A percentile compares a stretch with the other conserved stretches of the same genome.
These are phyloP conservation scores for Xenus cinereus DNA, from an alignment of 2,113 vertebrate species.

Conservation along the genomic window DNA sequence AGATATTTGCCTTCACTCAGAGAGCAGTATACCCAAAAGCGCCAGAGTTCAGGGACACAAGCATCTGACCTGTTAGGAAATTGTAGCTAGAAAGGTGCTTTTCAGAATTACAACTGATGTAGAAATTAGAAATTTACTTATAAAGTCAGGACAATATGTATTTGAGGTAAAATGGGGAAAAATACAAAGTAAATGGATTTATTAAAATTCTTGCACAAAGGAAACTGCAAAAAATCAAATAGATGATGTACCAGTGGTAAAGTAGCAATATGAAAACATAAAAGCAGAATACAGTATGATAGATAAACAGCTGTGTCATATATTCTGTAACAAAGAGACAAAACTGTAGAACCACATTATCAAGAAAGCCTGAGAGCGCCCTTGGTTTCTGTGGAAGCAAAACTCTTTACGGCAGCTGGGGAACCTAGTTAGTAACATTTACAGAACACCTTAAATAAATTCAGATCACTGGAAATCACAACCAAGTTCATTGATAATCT, in stretches of 20 bases:
- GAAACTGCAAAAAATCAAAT: neutral
- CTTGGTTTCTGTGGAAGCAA: neutral
- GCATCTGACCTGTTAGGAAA: neutral
- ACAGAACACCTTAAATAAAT: neutral
- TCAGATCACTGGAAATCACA: neutral
- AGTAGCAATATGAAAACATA: neutral
- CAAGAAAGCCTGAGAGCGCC: neutral
- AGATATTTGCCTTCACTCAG: neutral
- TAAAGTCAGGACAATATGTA: neutral
- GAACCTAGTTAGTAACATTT: neutral
- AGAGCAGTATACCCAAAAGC: fast-evolving
- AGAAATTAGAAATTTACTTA: neutral
- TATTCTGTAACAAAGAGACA: neutral
- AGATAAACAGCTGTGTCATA: neutral
- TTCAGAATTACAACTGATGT: neutral
- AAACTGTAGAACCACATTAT: neutral
- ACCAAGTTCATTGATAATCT: neutral
- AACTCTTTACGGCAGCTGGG: neutral
- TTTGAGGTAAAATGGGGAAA: neutral
- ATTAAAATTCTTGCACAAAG: neutral
- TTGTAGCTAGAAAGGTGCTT: neutral
- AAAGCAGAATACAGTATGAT: neutral
- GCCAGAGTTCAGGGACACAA: neutral
- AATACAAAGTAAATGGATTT: neutral
- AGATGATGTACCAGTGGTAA: neutral